These are phyloP conservation scores for Anas platyrhynchos DNA, from an alignment of 2,113 vertebrate species.

Conservation along the genomic window DNA sequence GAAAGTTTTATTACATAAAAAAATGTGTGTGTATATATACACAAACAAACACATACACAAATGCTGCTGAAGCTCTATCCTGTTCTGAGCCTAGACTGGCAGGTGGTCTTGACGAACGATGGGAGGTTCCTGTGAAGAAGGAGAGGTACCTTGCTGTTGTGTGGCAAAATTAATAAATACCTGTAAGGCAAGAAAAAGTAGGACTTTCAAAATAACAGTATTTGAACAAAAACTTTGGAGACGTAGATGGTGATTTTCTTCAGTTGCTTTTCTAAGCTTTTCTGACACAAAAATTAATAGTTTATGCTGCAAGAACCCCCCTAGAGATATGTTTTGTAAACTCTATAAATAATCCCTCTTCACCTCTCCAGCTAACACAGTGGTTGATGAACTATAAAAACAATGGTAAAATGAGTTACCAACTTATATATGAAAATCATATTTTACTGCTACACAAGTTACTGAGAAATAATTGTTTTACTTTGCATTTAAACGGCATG, in stretches of 20 bases:
- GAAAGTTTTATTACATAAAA: not conserved
- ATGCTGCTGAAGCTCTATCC: not conserved
- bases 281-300: not conserved
- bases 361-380: not conserved
- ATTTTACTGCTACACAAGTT: not conserved
- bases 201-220: not conserved
- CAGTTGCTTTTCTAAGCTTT: not conserved
- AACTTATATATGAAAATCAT: not conserved
- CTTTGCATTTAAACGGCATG: not conserved
- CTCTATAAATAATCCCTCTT: not conserved
- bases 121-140: not conserved
- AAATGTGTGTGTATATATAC: not conserved
- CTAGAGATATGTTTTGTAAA: not conserved
- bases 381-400: not conserved
- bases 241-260: not conserved
- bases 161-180: slow-evolving; percentile 74
- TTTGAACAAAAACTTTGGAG: not conserved
- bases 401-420: not conserved
- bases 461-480: not conserved
- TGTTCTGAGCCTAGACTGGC: not conserved
- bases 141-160: not conserved
- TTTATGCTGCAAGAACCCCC: not conserved
- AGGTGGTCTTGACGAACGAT: not conserved
- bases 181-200: slow-evolving; percentile 48
- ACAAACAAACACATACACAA: not conserved